Conservation (phyloP, 1,140 invertebrate genomes). For the Zeugodacus cucurbitae region DNA sequence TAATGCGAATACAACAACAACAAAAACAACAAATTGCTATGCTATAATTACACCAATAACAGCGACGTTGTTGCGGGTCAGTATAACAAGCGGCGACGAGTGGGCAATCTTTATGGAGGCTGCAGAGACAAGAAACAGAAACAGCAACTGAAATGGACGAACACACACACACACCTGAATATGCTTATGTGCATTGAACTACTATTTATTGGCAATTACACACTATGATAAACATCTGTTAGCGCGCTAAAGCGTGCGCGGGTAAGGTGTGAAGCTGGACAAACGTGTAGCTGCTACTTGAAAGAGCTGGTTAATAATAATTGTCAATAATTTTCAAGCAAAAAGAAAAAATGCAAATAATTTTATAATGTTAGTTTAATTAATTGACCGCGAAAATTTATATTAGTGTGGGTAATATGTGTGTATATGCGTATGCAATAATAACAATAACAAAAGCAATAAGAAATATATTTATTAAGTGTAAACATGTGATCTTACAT, state of each 20-base stretch:
- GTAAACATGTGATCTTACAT: too few relatives aligned
- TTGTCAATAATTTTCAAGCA: background rate
- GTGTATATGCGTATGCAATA: too few relatives aligned
- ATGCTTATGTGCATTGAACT: background rate
- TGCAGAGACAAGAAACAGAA: background rate
- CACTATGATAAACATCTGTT: background rate
- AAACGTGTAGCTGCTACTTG: background rate
- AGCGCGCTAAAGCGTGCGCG: background rate
- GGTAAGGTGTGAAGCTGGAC: background rate
- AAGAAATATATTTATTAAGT: too few relatives aligned
- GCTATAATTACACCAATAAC: background rate
- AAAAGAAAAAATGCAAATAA: background rate
- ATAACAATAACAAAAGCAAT: too few relatives aligned
- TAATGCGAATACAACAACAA: background rate
- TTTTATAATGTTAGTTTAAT: background rate
- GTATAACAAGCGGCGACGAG: background rate
- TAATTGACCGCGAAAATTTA: background rate
- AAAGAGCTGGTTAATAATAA: background rate
- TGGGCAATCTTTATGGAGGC: background rate
- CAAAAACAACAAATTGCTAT: background rate
- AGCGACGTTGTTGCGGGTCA: background rate
- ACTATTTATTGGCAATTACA: background rate
- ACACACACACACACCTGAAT: background rate
- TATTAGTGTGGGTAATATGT: background rate
- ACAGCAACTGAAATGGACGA: background rate